phyloP scores from a whole-genome alignment of 2,113 vertebrate species.

The Dasyprocta punctata region DNA sequence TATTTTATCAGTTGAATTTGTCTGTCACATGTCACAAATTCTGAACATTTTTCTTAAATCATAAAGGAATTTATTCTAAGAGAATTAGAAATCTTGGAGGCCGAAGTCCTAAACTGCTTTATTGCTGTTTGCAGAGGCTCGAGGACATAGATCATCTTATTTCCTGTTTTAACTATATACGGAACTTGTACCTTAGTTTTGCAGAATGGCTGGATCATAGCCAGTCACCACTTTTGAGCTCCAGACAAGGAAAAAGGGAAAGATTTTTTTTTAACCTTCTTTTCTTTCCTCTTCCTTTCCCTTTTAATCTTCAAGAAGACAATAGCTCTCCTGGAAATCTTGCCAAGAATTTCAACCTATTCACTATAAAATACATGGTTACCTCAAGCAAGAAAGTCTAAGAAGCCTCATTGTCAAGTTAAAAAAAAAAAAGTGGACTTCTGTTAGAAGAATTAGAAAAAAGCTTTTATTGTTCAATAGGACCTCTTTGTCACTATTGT shows the following conservation, averaged over 20 bases:
- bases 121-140: not conserved
- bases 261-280: not conserved
- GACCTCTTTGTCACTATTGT: not conserved
- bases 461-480: not conserved
- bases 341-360: not conserved
- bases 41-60: not conserved
- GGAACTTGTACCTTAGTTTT: not conserved
- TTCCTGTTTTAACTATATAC: not conserved
- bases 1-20: not conserved
- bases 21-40: not conserved
- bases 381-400: not conserved
- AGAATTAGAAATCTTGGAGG: not conserved
- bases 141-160: not conserved
- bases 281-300: not conserved
- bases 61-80: not conserved
- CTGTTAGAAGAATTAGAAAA: not conserved
- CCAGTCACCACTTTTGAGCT: not conserved
- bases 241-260: not conserved
- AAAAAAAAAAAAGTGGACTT: not conserved
- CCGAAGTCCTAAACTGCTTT: not conserved
- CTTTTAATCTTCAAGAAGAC: not conserved
- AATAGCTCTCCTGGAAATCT: not conserved
- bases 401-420: not conserved
- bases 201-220: not conserved
- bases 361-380: not conserved